Conservation (phyloP, 1,140 invertebrate species). For the Stegodyphus mimosarum region DNA sequence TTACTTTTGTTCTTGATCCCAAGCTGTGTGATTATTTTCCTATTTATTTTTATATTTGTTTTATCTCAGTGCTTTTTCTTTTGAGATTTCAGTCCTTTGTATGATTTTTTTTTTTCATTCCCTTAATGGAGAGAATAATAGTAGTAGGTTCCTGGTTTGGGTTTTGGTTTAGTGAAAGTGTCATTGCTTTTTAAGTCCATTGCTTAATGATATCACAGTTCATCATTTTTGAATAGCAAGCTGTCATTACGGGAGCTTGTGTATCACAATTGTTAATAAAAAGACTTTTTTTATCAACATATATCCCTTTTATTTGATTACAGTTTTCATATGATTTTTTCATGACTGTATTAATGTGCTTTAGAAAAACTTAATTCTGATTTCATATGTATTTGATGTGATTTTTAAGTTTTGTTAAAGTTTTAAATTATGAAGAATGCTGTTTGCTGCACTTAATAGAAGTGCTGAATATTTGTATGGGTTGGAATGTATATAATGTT, state of each 20-base stretch:
- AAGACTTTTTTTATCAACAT: constrained; percentile 36
- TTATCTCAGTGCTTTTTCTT: background rate
- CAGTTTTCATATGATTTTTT: background rate
- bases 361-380: no score
- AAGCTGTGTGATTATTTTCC: background rate
- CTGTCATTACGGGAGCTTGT: constrained; percentile 32
- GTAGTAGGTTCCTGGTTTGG: constrained; percentile 44
- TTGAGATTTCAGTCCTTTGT: no score
- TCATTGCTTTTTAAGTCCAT: constrained; percentile 58
- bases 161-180: constrained; percentile 41
- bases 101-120: no score
- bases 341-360: no score
- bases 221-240: constrained; percentile 37
- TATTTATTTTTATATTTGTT: background rate
- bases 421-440: no score
- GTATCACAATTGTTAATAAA: constrained; percentile 61
- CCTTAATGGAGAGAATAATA: background rate
- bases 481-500: no score
- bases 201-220: constrained; percentile 50
- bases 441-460: no score
- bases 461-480: no score
- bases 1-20: background rate
- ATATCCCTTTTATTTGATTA: background rate
- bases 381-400: background rate
- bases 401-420: no score